Evolutionary conservation across 2,113 vertebrate genomes (phyloP).

Genomic region (Melanostigma gelatinosum): DNA sequence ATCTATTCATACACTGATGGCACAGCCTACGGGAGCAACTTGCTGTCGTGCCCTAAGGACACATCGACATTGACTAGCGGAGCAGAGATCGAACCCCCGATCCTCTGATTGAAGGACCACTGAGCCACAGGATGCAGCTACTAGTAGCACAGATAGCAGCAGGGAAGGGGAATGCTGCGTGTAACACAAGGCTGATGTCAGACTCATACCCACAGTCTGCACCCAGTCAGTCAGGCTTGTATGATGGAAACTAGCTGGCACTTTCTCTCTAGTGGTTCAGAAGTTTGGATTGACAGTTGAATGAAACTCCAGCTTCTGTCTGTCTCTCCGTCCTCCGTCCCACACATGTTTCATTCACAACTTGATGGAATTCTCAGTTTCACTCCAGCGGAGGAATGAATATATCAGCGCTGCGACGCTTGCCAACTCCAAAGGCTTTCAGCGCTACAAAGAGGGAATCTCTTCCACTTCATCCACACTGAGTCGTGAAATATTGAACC

Average conservation of each 20-base stretch:
- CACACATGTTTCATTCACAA: constrained; percentile 31
- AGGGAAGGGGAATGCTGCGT: too few species aligned
- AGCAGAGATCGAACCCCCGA: too few species aligned
- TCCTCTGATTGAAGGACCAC: too few species aligned
- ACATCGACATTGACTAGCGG: too few species aligned
- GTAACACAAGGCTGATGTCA: too few species aligned
- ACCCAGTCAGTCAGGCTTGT: neutral
- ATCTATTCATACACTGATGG: too few species aligned
- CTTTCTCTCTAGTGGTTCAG: neutral
- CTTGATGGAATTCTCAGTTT: constrained; percentile 34
- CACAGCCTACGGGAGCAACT: too few species aligned
- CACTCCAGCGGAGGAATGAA: constrained; percentile 24
- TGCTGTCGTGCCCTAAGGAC: too few species aligned
- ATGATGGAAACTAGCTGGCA: neutral
- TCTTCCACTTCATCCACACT: constrained; percentile 27
- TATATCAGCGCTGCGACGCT: constrained; percentile 20
- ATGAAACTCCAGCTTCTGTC: neutral
- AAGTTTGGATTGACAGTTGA: neutral
- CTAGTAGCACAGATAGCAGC: too few species aligned
- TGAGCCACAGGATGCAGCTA: too few species aligned
- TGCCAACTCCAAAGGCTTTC: constrained; percentile 28
- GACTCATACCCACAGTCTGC: neutral
- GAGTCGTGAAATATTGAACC: constrained; percentile 35
- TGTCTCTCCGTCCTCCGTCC: neutral
- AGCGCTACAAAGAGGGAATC: constrained; percentile 22